Conservation (phyloP, 2,113 vertebrate genomes). For the Saccopteryx bilineata region DNA sequence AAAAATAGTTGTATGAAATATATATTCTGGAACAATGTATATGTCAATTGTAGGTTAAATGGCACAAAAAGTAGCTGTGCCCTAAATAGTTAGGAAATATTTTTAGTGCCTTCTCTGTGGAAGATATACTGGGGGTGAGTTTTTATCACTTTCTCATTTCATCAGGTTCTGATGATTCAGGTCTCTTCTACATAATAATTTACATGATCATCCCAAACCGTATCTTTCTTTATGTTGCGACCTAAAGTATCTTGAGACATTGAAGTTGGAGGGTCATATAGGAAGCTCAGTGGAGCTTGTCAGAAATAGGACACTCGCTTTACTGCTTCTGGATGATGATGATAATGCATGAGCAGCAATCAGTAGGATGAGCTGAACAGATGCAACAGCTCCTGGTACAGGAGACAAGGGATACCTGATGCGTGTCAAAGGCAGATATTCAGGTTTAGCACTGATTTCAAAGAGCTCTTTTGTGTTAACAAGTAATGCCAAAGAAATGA, state of each 20-base stretch:
- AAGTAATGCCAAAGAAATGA: neutral
- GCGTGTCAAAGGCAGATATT: neutral
- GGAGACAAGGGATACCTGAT: neutral
- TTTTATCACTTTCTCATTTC: neutral
- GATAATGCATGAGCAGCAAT: rapidly evolving
- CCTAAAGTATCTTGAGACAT: neutral
- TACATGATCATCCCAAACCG: neutral
- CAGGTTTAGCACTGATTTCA: neutral
- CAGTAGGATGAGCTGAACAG: neutral
- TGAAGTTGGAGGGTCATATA: neutral
- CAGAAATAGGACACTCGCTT: neutral
- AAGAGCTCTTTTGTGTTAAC: neutral
- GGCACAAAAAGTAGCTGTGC: neutral
- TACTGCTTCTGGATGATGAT: neutral
- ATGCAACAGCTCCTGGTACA: neutral
- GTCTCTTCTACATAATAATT: neutral
- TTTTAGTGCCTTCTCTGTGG: neutral
- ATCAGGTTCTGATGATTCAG: neutral
- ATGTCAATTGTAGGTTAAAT: neutral
- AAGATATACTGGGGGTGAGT: neutral
- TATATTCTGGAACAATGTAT: neutral
- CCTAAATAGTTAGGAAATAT: neutral
- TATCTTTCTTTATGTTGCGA: neutral
- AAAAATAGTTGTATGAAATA: neutral
- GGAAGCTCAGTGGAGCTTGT: neutral